These are phyloP conservation scores for Limnephilus lunatus DNA, from an alignment of 2,888 invertebrate genomes.

Conservation along the genomic window DNA sequence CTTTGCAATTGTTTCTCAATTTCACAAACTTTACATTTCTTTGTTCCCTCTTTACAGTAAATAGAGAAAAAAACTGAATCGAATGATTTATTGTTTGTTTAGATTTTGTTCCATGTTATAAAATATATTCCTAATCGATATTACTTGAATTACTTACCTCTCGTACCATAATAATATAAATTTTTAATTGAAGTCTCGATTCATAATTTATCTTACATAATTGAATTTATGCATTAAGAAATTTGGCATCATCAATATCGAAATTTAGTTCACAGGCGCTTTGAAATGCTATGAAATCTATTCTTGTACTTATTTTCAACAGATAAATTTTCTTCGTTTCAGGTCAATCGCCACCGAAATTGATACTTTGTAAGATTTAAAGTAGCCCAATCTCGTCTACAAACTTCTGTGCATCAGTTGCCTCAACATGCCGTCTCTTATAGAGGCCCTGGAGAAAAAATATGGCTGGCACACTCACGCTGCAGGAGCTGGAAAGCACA, in stretches of 20 bases:
- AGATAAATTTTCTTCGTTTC: constrained; percentile 25
- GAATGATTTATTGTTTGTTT: not conserved
- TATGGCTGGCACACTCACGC: constrained; percentile 79
- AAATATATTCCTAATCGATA: not conserved
- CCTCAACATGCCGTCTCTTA: constrained; percentile 87
- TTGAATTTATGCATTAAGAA: not conserved
- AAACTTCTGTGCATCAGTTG: constrained; percentile 7
- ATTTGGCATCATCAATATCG: not conserved
- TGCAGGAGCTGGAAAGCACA: constrained; percentile 76
- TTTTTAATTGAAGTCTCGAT: not conserved
- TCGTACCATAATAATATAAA: not conserved
- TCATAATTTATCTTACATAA: not conserved
- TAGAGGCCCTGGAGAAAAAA: constrained; percentile 93
- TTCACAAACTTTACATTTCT: not conserved
- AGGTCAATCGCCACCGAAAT: constrained; percentile 29
- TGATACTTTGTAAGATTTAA: not conserved
- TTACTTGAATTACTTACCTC: not conserved
- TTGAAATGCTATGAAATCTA: not conserved
- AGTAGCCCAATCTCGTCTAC: not conserved
- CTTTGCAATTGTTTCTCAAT: not conserved
- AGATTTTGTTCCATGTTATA: not conserved
- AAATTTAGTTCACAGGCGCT: not conserved
- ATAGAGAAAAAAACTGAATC: not conserved
- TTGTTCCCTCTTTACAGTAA: not conserved
- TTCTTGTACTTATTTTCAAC: not conserved